phyloP scores from a whole-genome alignment of 2,888 invertebrate genomes.

The Sesia bembeciformis region DNA sequence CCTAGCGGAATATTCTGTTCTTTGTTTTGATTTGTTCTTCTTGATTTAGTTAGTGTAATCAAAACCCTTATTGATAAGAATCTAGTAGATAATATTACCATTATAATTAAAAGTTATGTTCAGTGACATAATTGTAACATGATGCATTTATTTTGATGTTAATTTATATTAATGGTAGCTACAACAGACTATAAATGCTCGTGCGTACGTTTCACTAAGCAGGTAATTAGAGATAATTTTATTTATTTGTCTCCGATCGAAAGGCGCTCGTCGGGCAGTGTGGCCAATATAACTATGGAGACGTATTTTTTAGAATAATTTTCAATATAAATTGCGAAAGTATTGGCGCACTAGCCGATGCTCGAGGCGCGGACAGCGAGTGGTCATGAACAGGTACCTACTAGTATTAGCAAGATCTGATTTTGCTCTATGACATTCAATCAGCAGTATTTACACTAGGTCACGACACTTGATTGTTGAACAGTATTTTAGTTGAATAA shows the following conservation, averaged over 20 bases:
- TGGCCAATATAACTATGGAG: constrained; percentile 31
- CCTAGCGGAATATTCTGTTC: constrained; percentile 39
- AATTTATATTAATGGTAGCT: constrained; percentile 71
- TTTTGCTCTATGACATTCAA: constrained; percentile 44
- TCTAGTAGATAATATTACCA: constrained; percentile 39
- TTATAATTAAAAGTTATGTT: constrained; percentile 58
- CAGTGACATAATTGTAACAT: constrained; percentile 69
- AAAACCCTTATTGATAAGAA: constrained; percentile 57
- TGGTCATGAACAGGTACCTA: neutral
- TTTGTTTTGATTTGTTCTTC: constrained; percentile 34
- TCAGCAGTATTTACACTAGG: constrained; percentile 55
- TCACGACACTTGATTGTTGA: constrained; percentile 44
- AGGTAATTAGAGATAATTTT: constrained; percentile 55
- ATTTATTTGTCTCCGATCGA: constrained; percentile 51
- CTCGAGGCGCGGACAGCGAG: constrained; percentile 15
- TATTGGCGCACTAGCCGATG: constrained; percentile 34
- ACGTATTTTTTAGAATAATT: constrained; percentile 54
- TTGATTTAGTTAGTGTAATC: constrained; percentile 67
- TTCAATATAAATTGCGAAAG: constrained; percentile 20
- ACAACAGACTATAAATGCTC: constrained; percentile 66
- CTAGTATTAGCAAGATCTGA: constrained; percentile 58
- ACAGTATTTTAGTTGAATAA: constrained; percentile 66
- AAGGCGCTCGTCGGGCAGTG: constrained; percentile 30
- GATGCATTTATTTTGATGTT: constrained; percentile 74
- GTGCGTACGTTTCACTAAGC: constrained; percentile 58